Percentiles rank a stretch among this genome's conserved stretches.
Conservation (phyloP, 2,888 invertebrate species). For the Cryptocephalus moraei region DNA sequence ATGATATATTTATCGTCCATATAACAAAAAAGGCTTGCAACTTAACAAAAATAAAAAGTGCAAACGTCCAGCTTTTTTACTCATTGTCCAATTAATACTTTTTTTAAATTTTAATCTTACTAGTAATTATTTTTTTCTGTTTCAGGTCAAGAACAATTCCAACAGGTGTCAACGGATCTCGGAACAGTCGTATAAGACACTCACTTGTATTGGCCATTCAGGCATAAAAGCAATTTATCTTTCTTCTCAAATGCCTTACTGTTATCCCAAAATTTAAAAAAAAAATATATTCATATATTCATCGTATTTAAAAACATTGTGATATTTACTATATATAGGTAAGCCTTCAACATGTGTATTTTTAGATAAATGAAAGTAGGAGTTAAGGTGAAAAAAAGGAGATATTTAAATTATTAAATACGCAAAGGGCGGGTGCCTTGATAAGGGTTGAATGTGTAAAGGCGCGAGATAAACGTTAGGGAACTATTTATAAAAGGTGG, state of each 20-base stretch:
- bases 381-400: neutral
- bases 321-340: slow-evolving; percentile 16
- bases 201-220: slow-evolving; percentile 13
- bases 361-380: slow-evolving; percentile 2
- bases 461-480: too few species aligned
- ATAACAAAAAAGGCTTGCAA: too few species aligned
- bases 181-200: slow-evolving; percentile 47
- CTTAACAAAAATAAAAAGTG: too few species aligned
- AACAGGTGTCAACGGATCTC: slow-evolving; percentile 48
- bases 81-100: too few species aligned
- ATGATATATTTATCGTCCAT: too few species aligned
- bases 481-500: too few species aligned
- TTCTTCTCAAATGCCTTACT: slow-evolving; percentile 24
- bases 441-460: too few species aligned
- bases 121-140: slow-evolving; percentile 8
- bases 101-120: neutral
- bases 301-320: slow-evolving; percentile 14
- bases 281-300: slow-evolving; percentile 13
- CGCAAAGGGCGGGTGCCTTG: neutral
- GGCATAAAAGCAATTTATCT: slow-evolving; percentile 16
- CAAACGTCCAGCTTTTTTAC: too few species aligned
- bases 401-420: neutral
- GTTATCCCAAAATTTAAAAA: neutral
- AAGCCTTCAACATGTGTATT: slow-evolving; percentile 10
- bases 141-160: slow-evolving; percentile 59